Base-by-base conservation (phyloP, 2,888 invertebrate genomes). In the Acrobeloides nanus region DNA sequence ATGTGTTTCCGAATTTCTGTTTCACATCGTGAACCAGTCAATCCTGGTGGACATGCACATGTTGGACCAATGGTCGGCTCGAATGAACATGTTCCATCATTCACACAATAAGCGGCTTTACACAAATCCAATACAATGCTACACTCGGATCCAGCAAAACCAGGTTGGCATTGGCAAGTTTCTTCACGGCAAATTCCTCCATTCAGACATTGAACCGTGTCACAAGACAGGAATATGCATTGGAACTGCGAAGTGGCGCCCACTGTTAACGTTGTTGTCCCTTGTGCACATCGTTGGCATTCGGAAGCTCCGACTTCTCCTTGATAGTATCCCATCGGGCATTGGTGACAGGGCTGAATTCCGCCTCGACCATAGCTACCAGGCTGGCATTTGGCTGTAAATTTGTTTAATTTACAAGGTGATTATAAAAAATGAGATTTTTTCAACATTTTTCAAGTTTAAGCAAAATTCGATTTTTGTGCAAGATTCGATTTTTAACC, bases 101-200 rank as follows among this genome's bases (percentile, higher is more conserved):
- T 55, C n/a, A 55, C 24, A 20, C 55, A 55, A 39, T 32, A 55
- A 3, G 52, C 51, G 12, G 57, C 41, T 10, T 12, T 12, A 21
- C 55, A 55, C 12, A 59, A 26, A 38, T 55, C 32, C 8, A 59
- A 7, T 4, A 39, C 24, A 6, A 55, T 35, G n/a, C 46, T 33
- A 38, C 55, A 55, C 7, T 52, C 39, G 31, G 20, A n/a, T 6
- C 57, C 55, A 4, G 39, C 21, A 33, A 52, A 56, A 8, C 56
- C 56, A 10, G 27, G n/a, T 3, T 25, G 25, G 20, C 56, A 56
- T 7, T 39, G 17, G 35, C 56, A 56, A 15, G 17, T 20, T 15
- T 24, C 42, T 6, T 45, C 29, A n/a, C 23, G 21, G 38, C 56
- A 56, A 15, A 18, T 55, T 10, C 56, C 56, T 4, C 32, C 29